These are phyloP conservation scores for Matsumurasca onukii DNA, from an alignment of 1,140 invertebrate genomes.

Conservation along the genomic window DNA sequence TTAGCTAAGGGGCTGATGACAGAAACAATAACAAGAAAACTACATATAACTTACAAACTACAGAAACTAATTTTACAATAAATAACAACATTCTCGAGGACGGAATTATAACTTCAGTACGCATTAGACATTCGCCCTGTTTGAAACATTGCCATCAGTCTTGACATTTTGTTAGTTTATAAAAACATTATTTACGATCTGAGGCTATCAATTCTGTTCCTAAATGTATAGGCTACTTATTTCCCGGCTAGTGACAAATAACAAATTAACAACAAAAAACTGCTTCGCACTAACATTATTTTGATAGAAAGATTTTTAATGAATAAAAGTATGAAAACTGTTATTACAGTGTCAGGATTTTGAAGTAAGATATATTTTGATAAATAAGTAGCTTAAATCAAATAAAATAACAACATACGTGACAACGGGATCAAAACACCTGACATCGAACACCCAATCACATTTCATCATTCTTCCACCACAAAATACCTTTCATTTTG, in stretches of 20 bases:
- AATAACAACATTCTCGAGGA: slow-evolving; percentile 21
- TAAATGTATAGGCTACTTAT: too few relatives aligned
- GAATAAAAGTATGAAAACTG: too few relatives aligned
- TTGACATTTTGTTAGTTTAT: slow-evolving; percentile 11
- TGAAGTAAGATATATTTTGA: too few relatives aligned
- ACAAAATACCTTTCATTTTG: not conserved
- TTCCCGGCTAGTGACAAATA: too few relatives aligned
- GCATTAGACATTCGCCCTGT: slow-evolving; percentile 1
- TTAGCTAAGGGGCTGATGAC: not conserved
- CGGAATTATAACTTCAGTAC: slow-evolving; percentile 17
- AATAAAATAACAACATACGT: too few relatives aligned
- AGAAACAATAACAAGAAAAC: not conserved
- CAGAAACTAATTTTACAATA: slow-evolving; percentile 1
- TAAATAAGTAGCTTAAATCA: too few relatives aligned
- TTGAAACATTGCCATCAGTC: slow-evolving; percentile 12
- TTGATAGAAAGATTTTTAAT: too few relatives aligned
- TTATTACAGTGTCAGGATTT: too few relatives aligned
- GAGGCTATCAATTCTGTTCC: not conserved
- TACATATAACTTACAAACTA: not conserved
- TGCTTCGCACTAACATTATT: too few relatives aligned
- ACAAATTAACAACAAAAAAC: too few relatives aligned
- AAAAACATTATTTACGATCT: not conserved
- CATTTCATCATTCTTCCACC: slow-evolving; percentile 14
- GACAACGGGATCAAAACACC: not conserved
- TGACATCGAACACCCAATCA: too few relatives aligned